Base-by-base conservation (phyloP, 1,140 invertebrate species). In the Habropoda laboriosa region DNA sequence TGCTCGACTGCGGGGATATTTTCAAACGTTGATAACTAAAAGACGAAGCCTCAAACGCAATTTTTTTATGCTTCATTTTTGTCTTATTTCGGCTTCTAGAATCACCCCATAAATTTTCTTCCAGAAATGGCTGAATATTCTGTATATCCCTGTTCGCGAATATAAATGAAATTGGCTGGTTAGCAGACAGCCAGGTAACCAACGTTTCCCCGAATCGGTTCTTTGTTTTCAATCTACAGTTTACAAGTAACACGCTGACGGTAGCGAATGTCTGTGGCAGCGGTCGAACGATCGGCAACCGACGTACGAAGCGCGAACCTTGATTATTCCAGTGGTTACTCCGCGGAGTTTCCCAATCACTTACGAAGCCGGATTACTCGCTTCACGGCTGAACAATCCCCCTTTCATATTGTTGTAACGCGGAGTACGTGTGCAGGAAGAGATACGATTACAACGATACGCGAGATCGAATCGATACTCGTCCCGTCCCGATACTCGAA, bases 171-270 rank as follows among this genome's bases (percentile, higher is more conserved):
- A 70, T 70, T 71, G 53, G 55, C 45, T 60, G 16, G 66, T 60
- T 71, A 45, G 40, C 51, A 68, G 27, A 64, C 63, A 30, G 57
- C 32, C 40, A 58, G 32, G 21, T 38, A 68, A 32, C 24, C 57
- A 38, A 18, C 38, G 3, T 38, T 66, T 16, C 27, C 60, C 13
- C 35, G n/a, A 38, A 38, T 63, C 57, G 27, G 18, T 24, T 24
- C 21, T 16, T 42, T 66, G 72, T 53, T 75, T 75, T 38, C 72
- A 42, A 66, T 75, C 72, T 32, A 66, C 61, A 24, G 24, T 40
- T 66, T 42, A 30, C 60, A 75, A 66, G 72, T 75, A 53, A 75
- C 61, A 75, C 47, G 61, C 72, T 75, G 61, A 75, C 72, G 47
- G 61, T n/a, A 13, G 21, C 47, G 72, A 75, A 75, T 51, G 60